These are phyloP conservation scores for Agrenia bidenticulata DNA, from an alignment of 2,888 invertebrate genomes.

Conservation along the genomic window DNA sequence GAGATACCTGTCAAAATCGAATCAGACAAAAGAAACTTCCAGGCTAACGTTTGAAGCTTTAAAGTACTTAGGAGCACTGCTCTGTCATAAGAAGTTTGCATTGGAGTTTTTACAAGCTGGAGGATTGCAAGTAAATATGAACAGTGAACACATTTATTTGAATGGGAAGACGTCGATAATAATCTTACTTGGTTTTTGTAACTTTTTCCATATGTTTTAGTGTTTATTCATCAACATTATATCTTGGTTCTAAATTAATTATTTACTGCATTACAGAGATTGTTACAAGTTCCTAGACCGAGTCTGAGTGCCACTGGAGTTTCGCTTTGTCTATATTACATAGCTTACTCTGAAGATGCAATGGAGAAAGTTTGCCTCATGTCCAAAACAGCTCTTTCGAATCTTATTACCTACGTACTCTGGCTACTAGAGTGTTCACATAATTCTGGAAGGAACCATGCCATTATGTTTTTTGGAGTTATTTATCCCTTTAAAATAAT, in stretches of 20 bases:
- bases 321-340: constrained; percentile 91
- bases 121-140: constrained; percentile 70
- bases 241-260: too few species aligned
- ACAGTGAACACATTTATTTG: background rate
- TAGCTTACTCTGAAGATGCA: constrained; percentile 95
- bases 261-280: constrained; percentile 66
- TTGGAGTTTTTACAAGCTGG: constrained; percentile 89
- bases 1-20: constrained; percentile 78
- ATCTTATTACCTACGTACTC: constrained; percentile 71
- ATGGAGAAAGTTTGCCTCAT: constrained; percentile 93
- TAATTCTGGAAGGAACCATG: constrained; percentile 96
- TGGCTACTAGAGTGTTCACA: constrained; percentile 96
- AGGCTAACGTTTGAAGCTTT: constrained; percentile 93
- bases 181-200: background rate
- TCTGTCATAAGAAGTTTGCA: constrained; percentile 98
- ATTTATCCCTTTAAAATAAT: constrained; percentile 92
- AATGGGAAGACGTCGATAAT: too few species aligned
- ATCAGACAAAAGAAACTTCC: constrained; percentile 79
- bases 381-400: constrained; percentile 69
- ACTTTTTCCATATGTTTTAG: background rate
- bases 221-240: background rate
- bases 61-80: constrained; percentile 87
- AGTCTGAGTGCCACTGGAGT: constrained; percentile 96
- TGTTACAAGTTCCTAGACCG: constrained; percentile 87
- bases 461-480: constrained; percentile 96